phyloP scores from a whole-genome alignment of 2,797 vertebrate species.

The Lutjanus campechanus region DNA sequence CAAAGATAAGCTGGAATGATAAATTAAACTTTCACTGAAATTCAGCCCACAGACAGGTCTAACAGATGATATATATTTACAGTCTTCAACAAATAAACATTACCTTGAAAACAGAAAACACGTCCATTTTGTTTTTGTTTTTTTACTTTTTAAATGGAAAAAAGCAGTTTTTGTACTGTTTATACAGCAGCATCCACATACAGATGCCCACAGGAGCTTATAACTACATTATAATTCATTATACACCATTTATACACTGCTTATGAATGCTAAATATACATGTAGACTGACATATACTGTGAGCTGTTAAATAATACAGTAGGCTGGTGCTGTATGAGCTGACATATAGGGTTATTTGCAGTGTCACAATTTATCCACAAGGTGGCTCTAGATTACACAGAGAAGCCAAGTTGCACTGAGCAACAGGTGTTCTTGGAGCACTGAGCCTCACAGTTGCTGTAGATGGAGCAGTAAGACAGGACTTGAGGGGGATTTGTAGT shows the following conservation, averaged over 20 bases:
- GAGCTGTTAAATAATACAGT: not conserved
- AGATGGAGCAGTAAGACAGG: not conserved
- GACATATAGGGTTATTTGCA: not conserved
- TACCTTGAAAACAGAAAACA: too few relatives aligned
- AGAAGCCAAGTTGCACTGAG: not conserved
- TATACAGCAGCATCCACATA: not conserved
- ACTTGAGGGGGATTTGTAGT: not conserved
- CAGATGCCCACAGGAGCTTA: not conserved
- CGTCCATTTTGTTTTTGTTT: too few relatives aligned
- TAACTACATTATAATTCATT: not conserved
- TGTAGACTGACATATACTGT: not conserved
- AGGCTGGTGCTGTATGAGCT: not conserved
- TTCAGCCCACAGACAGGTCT: too few relatives aligned
- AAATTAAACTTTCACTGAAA: too few relatives aligned
- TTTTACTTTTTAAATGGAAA: too few relatives aligned
- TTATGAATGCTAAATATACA: not conserved
- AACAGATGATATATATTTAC: too few relatives aligned
- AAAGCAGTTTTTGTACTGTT: not conserved
- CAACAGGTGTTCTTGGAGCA: conserved; percentile 9
- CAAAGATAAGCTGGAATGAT: too few relatives aligned
- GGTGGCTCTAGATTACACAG: conserved; percentile 4
- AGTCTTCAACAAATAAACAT: too few relatives aligned
- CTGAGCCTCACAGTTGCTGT: not conserved
- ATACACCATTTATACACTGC: not conserved
- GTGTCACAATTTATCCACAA: conserved; percentile 23